phyloP scores from a whole-genome alignment of 2,797 vertebrate species.

The Lophura swinhoii region DNA sequence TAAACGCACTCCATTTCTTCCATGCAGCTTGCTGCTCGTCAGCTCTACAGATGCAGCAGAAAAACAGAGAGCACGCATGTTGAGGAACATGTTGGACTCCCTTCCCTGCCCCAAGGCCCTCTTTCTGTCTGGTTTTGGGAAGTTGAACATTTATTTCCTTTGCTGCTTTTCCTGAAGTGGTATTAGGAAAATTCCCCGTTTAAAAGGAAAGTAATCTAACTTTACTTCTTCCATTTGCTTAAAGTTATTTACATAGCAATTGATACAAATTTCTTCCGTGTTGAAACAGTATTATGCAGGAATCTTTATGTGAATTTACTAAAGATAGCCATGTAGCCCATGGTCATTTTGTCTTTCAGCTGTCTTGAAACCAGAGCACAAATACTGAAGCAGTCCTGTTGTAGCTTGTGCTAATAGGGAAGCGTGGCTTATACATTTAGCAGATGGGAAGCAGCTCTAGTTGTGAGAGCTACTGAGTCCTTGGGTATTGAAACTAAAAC shows the following conservation, averaged over 20 bases:
- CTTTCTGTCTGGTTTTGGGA: constrained; percentile 27
- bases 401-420: neutral
- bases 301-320: neutral
- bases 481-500: neutral
- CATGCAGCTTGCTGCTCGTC: neutral
- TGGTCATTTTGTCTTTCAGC: neutral
- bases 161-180: neutral
- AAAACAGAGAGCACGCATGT: neutral
- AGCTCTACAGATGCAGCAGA: neutral
- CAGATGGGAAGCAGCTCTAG: neutral
- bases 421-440: neutral
- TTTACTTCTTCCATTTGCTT: neutral
- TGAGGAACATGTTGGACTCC: neutral
- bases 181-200: neutral
- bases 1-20: neutral
- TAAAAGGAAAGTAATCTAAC: neutral
- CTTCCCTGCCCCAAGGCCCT: neutral
- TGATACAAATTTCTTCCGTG: neutral
- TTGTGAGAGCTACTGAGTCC: neutral
- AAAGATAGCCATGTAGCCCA: neutral
- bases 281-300: neutral
- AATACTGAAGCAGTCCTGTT: neutral
- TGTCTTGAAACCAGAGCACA: neutral
- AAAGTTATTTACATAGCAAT: neutral
- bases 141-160: neutral